Evolutionary conservation across 2,888 invertebrate genomes (phyloP).

Genomic region (Pseudococcus longispinus): DNA sequence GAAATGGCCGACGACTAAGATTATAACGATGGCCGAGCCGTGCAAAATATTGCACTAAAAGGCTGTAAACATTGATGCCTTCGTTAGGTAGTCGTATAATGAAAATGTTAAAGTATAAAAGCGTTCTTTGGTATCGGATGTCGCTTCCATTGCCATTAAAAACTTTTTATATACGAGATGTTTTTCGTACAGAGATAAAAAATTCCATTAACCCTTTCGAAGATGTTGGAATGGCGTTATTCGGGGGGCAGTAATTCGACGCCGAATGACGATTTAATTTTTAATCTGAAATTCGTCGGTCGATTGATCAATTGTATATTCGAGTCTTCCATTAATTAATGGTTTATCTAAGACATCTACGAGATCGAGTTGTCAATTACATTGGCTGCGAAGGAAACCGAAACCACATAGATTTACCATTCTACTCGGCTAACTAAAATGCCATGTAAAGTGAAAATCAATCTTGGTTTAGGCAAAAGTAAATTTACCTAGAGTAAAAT

Average conservation of each 20-base stretch:
- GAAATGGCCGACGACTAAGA: background rate
- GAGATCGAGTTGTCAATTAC: slow-evolving; percentile 1
- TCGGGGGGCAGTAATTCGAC: background rate
- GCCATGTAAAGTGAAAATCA: background rate
- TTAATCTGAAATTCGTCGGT: background rate
- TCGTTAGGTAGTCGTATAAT: background rate
- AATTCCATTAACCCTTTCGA: too few relatives aligned
- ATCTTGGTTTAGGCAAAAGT: background rate
- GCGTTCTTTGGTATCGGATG: background rate
- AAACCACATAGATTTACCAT: background rate
- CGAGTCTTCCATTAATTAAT: background rate
- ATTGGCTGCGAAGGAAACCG: background rate
- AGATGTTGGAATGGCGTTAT: background rate
- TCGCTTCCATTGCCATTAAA: background rate
- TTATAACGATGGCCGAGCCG: background rate
- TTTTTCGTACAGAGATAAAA: background rate
- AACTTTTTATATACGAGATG: background rate
- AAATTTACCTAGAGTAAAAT: slow-evolving; percentile 4
- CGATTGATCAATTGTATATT: background rate
- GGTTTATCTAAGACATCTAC: background rate
- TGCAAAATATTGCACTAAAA: background rate
- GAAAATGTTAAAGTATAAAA: slow-evolving; percentile 22
- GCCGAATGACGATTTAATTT: background rate
- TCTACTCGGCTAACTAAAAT: background rate
- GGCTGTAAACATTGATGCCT: background rate